Conservation (phyloP, 2,113 vertebrate genomes). For the Kryptolebias marmoratus region DNA sequence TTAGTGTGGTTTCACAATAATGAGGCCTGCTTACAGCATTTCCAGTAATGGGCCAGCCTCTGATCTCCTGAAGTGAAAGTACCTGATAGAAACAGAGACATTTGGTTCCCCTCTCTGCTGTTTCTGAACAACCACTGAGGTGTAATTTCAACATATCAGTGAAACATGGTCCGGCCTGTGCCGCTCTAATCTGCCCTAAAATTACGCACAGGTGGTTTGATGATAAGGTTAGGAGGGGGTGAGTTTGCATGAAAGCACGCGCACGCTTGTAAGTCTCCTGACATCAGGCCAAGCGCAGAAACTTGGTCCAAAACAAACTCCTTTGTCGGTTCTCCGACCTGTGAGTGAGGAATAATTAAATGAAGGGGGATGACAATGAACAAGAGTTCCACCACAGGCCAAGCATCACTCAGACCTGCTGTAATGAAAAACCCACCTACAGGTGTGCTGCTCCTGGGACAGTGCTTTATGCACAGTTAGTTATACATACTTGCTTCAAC, state of each 20-base stretch:
- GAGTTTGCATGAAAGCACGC: slow-evolving; percentile 13
- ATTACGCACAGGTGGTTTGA: slow-evolving; percentile 70
- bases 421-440: slow-evolving; percentile 78
- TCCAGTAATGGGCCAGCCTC: slow-evolving; percentile 64
- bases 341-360: slow-evolving; percentile 78
- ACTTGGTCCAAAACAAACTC: slow-evolving; percentile 23
- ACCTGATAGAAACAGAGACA: slow-evolving; percentile 50
- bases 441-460: slow-evolving; percentile 69
- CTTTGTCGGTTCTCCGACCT: slow-evolving; percentile 45
- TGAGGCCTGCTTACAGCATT: slow-evolving; percentile 49
- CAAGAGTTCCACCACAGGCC: slow-evolving; percentile 70
- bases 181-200: slow-evolving; percentile 60
- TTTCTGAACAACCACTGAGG: slow-evolving; percentile 51
- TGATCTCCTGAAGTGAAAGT: slow-evolving; percentile 63
- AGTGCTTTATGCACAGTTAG: slow-evolving; percentile 6
- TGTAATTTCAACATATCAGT: slow-evolving; percentile 59
- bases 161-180: slow-evolving; percentile 53
- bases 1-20: slow-evolving; percentile 47
- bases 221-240: slow-evolving; percentile 51
- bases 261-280: slow-evolving; percentile 35
- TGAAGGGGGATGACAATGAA: slow-evolving; percentile 76
- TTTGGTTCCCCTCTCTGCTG: slow-evolving; percentile 40
- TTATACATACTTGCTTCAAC: background rate
- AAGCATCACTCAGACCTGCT: slow-evolving; percentile 75
- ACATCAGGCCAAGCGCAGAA: slow-evolving; percentile 39